Evolutionary conservation across 2,113 vertebrate species (phyloP).

Genomic region (Mus musculus): DNA sequence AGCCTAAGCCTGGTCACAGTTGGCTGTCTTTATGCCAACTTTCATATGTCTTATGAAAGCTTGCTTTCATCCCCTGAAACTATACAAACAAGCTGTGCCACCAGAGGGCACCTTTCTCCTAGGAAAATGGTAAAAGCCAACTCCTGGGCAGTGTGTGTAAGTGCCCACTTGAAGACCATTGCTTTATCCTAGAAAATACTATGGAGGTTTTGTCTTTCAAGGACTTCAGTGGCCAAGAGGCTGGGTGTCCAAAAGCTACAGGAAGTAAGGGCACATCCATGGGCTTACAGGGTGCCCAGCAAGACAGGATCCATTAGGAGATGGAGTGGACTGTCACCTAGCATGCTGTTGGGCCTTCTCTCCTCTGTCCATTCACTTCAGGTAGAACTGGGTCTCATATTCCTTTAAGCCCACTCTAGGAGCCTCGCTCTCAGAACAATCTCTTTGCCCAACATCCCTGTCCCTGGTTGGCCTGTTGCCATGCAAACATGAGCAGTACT

Average conservation of each 20-base stretch:
- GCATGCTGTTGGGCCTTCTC: no score
- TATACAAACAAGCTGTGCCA: slow-evolving; percentile 29
- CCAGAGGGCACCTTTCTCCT: slow-evolving; percentile 82
- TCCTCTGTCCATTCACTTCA: not conserved
- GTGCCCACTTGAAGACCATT: not conserved
- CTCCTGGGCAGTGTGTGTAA: not conserved
- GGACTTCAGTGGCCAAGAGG: not conserved
- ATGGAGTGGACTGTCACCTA: not conserved
- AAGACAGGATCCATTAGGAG: not conserved
- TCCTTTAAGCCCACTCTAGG: not conserved
- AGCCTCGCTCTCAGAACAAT: not conserved
- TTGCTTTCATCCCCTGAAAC: not conserved
- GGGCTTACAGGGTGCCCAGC: not conserved
- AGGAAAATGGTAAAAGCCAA: slow-evolving; percentile 46
- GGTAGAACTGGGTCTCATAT: not conserved
- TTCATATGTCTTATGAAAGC: not conserved
- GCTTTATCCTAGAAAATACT: not conserved
- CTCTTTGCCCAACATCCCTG: not conserved
- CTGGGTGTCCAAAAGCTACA: not conserved
- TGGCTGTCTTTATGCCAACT: not conserved
- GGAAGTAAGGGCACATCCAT: not conserved
- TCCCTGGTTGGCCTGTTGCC: not conserved
- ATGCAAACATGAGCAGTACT: not conserved
- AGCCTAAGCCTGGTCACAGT: not conserved
- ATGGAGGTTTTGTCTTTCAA: not conserved